Percentiles rank a stretch among this genome's conserved stretches.
Evolutionary conservation across 2,888 invertebrate genomes (phyloP).

Genomic region (Pomacea canaliculata): DNA sequence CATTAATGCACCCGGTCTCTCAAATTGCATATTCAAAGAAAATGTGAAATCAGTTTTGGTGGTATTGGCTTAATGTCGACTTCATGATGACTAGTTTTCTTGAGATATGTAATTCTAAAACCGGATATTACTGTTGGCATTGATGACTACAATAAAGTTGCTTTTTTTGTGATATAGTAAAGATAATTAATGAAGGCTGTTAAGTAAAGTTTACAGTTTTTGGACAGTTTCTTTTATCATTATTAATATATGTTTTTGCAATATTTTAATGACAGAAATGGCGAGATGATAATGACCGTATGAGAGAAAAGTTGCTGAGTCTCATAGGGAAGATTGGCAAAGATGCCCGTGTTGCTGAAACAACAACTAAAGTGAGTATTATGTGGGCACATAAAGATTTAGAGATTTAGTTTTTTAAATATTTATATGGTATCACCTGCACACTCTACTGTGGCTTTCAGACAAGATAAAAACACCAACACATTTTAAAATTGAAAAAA

Average conservation of each 20-base stretch:
- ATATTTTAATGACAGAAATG: slow-evolving; percentile 63
- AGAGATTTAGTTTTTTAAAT: not conserved
- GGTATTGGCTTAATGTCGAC: not conserved
- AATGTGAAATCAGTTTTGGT: not conserved
- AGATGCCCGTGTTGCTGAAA: slow-evolving; percentile 69
- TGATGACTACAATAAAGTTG: too few relatives aligned
- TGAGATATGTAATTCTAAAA: too few relatives aligned
- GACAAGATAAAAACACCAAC: not conserved
- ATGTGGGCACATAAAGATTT: too few relatives aligned
- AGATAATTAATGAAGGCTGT: too few relatives aligned
- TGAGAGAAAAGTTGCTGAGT: slow-evolving; percentile 70
- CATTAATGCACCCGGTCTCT: not conserved
- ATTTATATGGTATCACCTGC: not conserved
- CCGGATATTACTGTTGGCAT: too few relatives aligned
- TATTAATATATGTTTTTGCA: too few relatives aligned
- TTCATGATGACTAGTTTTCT: not conserved
- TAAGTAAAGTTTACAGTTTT: too few relatives aligned
- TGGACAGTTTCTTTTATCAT: too few relatives aligned
- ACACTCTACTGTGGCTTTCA: not conserved
- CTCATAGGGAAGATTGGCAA: slow-evolving; percentile 72
- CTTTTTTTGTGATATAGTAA: too few relatives aligned
- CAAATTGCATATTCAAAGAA: not conserved
- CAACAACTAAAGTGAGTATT: slow-evolving; percentile 66
- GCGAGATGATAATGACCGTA: slow-evolving; percentile 69
- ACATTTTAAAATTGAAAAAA: too few relatives aligned